Conservation (phyloP, 1,140 invertebrate genomes). For the Pogonus chalceus region DNA sequence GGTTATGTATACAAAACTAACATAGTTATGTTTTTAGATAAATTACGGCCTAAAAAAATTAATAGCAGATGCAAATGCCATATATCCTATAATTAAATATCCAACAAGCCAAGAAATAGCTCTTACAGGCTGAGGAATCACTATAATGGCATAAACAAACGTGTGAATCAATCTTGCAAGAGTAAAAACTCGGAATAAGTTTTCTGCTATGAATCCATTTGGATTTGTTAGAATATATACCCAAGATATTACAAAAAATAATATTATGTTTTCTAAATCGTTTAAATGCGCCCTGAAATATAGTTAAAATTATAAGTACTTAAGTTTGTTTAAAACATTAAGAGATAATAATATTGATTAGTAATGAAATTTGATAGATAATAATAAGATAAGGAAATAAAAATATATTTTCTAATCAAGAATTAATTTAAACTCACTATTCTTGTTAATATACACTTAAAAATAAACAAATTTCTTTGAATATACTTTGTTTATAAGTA, state of each 20-base stretch:
- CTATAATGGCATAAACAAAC: constrained; percentile 47
- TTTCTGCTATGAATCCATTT: constrained; percentile 35
- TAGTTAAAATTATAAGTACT: background rate
- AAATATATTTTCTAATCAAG: no score
- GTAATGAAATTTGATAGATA: no score
- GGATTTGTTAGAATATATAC: constrained; percentile 56
- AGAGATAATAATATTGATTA: no score
- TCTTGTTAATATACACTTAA: no score
- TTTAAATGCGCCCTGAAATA: constrained; percentile 54
- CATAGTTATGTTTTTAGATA: no score
- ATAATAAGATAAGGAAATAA: no score
- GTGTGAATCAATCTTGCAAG: constrained; percentile 50
- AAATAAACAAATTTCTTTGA: no score
- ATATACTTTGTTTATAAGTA: no score
- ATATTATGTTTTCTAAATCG: constrained; percentile 64
- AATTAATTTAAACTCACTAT: no score
- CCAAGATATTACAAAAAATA: constrained; percentile 51
- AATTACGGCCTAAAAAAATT: no score
- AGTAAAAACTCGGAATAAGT: constrained; percentile 50
- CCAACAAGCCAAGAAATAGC: constrained; percentile 37
- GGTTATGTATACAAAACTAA: no score
- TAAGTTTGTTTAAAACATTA: no score
- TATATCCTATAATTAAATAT: constrained; percentile 36
- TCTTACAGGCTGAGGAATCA: constrained; percentile 46
- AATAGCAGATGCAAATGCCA: constrained; percentile 30